Conservation (phyloP, 2,113 vertebrate genomes). For the Oncorhynchus mykiss region DNA sequence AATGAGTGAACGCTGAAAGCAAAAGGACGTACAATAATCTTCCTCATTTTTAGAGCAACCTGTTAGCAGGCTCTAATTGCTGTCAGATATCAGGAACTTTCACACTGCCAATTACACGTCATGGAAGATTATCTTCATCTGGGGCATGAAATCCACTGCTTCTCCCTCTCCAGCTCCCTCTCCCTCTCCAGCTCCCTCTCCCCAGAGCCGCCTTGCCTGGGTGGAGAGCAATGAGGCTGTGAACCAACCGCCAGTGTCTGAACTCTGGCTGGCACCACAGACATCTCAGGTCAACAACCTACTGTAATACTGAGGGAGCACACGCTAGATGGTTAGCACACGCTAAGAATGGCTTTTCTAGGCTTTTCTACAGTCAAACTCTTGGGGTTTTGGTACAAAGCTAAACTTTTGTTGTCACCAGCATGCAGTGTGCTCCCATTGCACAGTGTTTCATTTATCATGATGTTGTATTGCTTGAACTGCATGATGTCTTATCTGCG, state of each 20-base stretch:
- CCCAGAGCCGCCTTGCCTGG: slow-evolving; percentile 1
- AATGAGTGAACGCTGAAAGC: slow-evolving; percentile 28
- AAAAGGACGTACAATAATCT: neutral
- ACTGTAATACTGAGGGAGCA: neutral
- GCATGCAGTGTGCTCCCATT: too few relatives aligned
- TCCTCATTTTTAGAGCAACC: slow-evolving; percentile 21
- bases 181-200: neutral
- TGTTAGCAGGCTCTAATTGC: slow-evolving; percentile 36
- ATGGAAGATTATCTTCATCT: slow-evolving; percentile 39
- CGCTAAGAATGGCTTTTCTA: neutral
- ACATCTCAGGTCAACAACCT: neutral
- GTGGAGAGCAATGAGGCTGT: slow-evolving; percentile 9
- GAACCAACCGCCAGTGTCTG: neutral
- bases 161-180: slow-evolving; percentile 2
- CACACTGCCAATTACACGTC: slow-evolving; percentile 29
- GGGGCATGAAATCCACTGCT: slow-evolving; percentile 42
- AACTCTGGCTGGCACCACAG: neutral
- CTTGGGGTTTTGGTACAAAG: neutral
- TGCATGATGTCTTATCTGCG: too few relatives aligned
- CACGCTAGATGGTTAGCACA: neutral
- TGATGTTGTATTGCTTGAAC: too few relatives aligned
- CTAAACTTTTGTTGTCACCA: too few relatives aligned
- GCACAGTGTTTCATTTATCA: too few relatives aligned
- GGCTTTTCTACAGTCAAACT: neutral
- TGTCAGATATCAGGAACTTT: slow-evolving; percentile 39